Evolutionary conservation across 2,888 invertebrate genomes (phyloP), one percentile per base, ranked within the genome.

Genomic region (Phoenoteleia sp.): DNA sequence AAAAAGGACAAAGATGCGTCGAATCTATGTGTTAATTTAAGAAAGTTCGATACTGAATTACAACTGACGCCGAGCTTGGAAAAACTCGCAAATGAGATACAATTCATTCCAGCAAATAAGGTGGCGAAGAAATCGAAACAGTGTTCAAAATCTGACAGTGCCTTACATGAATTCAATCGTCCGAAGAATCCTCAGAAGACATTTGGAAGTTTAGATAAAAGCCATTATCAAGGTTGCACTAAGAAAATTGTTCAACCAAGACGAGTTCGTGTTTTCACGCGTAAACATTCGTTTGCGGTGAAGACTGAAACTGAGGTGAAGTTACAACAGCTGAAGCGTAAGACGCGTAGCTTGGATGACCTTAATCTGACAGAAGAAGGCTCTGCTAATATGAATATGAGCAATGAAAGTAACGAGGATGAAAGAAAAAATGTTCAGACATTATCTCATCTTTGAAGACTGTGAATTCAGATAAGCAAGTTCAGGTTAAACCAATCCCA

Each of bases 71-170:
- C 91, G 4, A 91, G 91, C 7, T 82, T 93, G 58, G 92, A 93
- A 54, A 92, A 92, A 64, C 85, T 93, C 21, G 92, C 93, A 0
- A 91, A 89, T 62, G 92, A 93, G 82, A 93, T 93, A 36, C 89
- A 92, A 71, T 93, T 93, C 75, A 79, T 91, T 23, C 92, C 93
- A 9, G 91, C 91, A 3, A 89, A 82, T 42, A 77, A 72, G 1
- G 71, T 36, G n/a, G 49, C 45, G 13, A 69, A 58, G 5, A 67
- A 84, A 5, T 77, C 82, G 74, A 90, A 89, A n/a, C 87, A 87
- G 3, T 81, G 82, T 17, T 90, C 88, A 0, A 89, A 89, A 17
- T 90, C 89, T 0, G 90, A 91, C 64, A 89, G 88, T 21, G 90
- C 90, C 25, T 80, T 87, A 79, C 88, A 84, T 36, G 83, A 79